Evolutionary conservation across 2,113 vertebrate species (phyloP).

Genomic region (Piaya cayana): DNA sequence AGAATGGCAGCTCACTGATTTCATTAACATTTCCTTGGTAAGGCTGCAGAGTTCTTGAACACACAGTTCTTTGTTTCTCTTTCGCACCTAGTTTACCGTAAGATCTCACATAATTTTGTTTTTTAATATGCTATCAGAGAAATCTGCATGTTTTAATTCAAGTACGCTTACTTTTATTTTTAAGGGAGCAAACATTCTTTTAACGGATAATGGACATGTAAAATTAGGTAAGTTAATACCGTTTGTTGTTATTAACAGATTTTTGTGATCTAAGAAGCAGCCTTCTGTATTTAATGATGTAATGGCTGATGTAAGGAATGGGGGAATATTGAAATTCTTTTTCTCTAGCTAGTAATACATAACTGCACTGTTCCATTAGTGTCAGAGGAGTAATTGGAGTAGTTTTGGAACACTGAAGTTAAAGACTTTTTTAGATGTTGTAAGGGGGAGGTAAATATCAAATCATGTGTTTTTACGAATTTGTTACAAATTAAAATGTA

Average conservation of each 20-base stretch:
- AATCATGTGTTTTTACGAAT: not conserved
- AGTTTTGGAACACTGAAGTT: not conserved
- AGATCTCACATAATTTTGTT: not conserved
- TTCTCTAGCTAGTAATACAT: not conserved
- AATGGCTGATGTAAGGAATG: not conserved
- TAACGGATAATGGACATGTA: slow-evolving; percentile 97
- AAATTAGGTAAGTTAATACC: slow-evolving; percentile 89
- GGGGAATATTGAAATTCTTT: not conserved
- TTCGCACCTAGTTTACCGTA: not conserved
- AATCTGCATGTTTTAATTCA: slow-evolving; percentile 43
- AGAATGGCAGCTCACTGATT: not conserved
- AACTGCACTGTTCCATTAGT: not conserved
- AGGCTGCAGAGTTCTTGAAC: not conserved
- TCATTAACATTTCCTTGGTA: not conserved
- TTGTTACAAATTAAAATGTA: not conserved
- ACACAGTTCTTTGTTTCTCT: not conserved
- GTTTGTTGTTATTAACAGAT: not conserved
- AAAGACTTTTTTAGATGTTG: not conserved
- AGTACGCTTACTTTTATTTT: slow-evolving; percentile 51
- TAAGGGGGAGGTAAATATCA: not conserved
- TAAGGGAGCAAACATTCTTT: slow-evolving; percentile 97
- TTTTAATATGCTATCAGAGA: not conserved
- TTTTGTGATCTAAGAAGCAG: not conserved
- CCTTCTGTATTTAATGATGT: not conserved
- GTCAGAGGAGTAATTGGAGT: not conserved